A percentile compares a stretch with the other conserved stretches of the same genome.
Evolutionary conservation across 2,888 invertebrate genomes (phyloP).

Genomic region (Thymelicus lineola): DNA sequence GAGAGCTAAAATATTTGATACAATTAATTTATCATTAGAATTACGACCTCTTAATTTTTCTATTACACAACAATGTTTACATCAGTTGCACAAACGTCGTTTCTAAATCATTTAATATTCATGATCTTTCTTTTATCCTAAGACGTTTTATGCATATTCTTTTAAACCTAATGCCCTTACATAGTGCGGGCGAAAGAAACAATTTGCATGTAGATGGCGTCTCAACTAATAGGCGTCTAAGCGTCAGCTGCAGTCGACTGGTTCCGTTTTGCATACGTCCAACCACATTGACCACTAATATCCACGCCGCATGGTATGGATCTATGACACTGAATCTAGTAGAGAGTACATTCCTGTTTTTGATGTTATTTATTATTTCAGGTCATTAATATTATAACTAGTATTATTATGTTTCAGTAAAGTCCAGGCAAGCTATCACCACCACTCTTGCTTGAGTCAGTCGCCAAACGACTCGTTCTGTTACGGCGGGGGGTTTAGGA

Average conservation of each 20-base stretch:
- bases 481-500: too few relatives aligned
- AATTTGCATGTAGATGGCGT: constrained; percentile 75
- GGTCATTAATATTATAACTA: too few relatives aligned
- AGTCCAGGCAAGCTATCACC: too few relatives aligned
- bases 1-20: too few relatives aligned
- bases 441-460: too few relatives aligned
- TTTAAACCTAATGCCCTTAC: constrained; percentile 63
- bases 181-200: constrained; percentile 52
- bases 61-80: too few relatives aligned
- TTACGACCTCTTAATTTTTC: too few relatives aligned
- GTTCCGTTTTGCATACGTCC: constrained; percentile 68
- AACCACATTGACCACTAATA: constrained; percentile 73
- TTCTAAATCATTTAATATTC: not conserved
- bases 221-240: constrained; percentile 65
- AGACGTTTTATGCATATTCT: constrained; percentile 15
- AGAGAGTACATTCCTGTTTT: constrained; percentile 15
- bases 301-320: constrained; percentile 55
- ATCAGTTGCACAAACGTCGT: not conserved
- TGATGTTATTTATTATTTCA: too few relatives aligned
- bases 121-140: not conserved
- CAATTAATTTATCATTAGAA: too few relatives aligned
- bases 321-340: constrained; percentile 49
- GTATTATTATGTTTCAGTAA: too few relatives aligned
- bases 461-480: too few relatives aligned
- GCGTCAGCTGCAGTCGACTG: constrained; percentile 72